phyloP scores from a whole-genome alignment of 2,797 vertebrate species.

The Arrhamphus sclerolepis region DNA sequence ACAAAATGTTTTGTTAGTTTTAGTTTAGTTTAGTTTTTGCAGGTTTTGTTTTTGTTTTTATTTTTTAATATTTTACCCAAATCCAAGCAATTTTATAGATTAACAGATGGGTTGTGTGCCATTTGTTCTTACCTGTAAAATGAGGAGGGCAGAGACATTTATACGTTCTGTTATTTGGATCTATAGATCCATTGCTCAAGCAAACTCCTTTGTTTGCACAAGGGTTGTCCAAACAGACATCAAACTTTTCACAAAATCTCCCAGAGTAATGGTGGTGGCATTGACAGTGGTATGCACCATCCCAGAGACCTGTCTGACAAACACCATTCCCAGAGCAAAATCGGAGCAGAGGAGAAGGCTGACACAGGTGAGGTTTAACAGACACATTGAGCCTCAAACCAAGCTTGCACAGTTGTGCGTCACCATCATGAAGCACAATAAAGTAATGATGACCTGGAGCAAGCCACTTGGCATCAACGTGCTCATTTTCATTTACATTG shows the following conservation, averaged over 20 bases:
- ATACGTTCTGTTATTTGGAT: constrained; percentile 69
- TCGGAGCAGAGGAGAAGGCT: constrained; percentile 69
- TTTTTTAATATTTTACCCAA: too few relatives aligned
- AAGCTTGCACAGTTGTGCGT: constrained; percentile 73
- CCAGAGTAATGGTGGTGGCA: constrained; percentile 82
- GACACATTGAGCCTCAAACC: constrained; percentile 85
- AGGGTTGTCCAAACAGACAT: constrained; percentile 78
- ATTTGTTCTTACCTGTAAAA: constrained; percentile 82
- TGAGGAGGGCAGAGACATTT: constrained; percentile 79
- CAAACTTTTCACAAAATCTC: constrained; percentile 83
- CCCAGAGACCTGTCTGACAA: constrained; percentile 80
- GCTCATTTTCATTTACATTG: constrained; percentile 70
- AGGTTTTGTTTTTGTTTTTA: too few relatives aligned
- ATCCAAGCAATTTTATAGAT: too few relatives aligned
- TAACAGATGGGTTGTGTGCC: neutral
- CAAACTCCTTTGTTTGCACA: constrained; percentile 84
- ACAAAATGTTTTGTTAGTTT: too few relatives aligned
- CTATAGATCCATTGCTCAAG: constrained; percentile 66
- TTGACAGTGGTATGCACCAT: constrained; percentile 78
- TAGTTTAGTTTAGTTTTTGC: too few relatives aligned
- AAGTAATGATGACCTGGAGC: constrained; percentile 84
- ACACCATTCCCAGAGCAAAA: constrained; percentile 85
- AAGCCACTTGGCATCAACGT: constrained; percentile 81
- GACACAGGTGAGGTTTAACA: constrained; percentile 82
- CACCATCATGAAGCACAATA: constrained; percentile 71